Evolutionary conservation across 1,140 invertebrate species (phyloP).

Genomic region (Aphaenogaster ashmeadi): DNA sequence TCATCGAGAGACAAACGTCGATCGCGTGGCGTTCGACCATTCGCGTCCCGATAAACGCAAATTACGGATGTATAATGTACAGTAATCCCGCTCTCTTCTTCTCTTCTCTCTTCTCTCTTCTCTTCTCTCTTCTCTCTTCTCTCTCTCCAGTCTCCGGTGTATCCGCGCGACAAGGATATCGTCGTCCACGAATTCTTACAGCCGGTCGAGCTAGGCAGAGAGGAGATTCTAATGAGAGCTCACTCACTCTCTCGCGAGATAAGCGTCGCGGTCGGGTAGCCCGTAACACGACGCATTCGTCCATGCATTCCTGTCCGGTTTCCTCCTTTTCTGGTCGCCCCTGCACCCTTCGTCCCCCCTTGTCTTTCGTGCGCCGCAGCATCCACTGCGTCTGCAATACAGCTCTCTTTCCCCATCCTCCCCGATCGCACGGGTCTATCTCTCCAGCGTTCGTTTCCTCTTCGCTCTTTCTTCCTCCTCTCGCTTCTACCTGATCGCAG

Average conservation of each 20-base stretch:
- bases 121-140: too few species aligned
- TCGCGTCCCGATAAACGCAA: constrained; percentile 47
- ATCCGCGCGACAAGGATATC: not conserved
- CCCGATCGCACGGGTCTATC: constrained; percentile 15
- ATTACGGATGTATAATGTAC: constrained; percentile 34
- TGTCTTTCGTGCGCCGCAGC: constrained; percentile 33
- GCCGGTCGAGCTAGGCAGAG: constrained; percentile 52
- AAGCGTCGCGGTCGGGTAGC: constrained; percentile 64
- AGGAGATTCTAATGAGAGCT: constrained; percentile 72
- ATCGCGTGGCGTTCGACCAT: constrained; percentile 38
- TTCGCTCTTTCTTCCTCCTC: constrained; percentile 35
- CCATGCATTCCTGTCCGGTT: constrained; percentile 78
- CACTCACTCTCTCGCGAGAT: constrained; percentile 63
- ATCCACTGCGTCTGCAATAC: constrained; percentile 62
- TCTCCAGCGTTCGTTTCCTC: constrained; percentile 34
- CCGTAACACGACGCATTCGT: constrained; percentile 70
- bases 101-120: too few species aligned
- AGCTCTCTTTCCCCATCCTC: constrained; percentile 33
- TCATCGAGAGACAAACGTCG: constrained; percentile 24
- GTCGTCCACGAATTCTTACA: constrained; percentile 19
- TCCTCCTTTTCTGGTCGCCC: constrained; percentile 68
- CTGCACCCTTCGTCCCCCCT: not conserved
- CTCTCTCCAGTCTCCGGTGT: not conserved
- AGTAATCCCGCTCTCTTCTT: constrained; percentile 38
- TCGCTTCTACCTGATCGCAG: constrained; percentile 25